Base-by-base conservation (phyloP, 2,113 vertebrate genomes). In the Myocastor coypus region DNA sequence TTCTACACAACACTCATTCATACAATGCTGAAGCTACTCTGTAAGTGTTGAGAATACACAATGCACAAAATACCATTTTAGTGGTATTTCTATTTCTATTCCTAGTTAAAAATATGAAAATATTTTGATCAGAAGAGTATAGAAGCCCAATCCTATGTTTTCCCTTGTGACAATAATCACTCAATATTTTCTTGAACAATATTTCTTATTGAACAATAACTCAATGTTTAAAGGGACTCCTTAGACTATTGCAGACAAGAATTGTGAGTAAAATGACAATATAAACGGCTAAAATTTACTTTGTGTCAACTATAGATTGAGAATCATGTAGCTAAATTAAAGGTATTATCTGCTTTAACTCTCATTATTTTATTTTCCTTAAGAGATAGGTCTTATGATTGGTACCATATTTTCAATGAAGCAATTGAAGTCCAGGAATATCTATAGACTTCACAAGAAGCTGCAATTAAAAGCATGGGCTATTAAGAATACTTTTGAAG, bases 271-370 rank as follows among this genome's bases (percentile, higher is more conserved):
- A 85, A 89, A 55, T 91, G 28, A 26, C 71, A 87, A 63, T 68
- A 69, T 17, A 91, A 93, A 86, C 59, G 71, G 37, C 24, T 89
- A 69, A 69, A 55, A 71, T 92, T 59, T 77, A 42, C 57, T 82
- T 50, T 30, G 24, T 59, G 37, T 55, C 66, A 84, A 34, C 24
- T 73, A 59, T 28, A n/a, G 93, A 30, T n/a, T 20, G n/a, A 52
- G 5, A 8, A 61, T 20, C 61, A 1, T 92, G 57, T 78, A 92
- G 71, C 68, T 89, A 59, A 96, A 64, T 95, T 64, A 37, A 1
- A 87, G 22, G 50, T 12, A 59, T 37, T 75, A 59, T 37, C 16
- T 93, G 71, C 6, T 73, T 92, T 95, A 91, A 68, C 83, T 93
- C 10, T 24, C 11, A 30, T 57, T 77, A 87, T 82, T 34, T 57